phyloP scores from a whole-genome alignment of 2,888 invertebrate genomes.

The Conops quadrifasciatus region DNA sequence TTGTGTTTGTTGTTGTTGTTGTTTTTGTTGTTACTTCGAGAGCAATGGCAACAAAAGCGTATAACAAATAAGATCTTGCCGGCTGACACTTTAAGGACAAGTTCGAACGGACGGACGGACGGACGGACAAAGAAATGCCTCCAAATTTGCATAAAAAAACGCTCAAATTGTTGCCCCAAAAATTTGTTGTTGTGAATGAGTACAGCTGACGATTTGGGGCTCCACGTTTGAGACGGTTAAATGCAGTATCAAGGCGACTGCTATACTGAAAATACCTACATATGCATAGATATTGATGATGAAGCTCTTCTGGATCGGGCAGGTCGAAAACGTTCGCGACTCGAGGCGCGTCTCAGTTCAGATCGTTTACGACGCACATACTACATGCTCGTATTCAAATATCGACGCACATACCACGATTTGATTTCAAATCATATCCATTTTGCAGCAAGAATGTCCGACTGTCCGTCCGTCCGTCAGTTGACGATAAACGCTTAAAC shows the following conservation, averaged over 20 bases:
- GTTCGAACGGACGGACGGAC: constrained; percentile 23
- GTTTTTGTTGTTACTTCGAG: neutral
- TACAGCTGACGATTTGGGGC: too few species aligned
- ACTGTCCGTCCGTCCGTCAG: neutral
- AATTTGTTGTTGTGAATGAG: neutral
- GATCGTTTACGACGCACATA: neutral
- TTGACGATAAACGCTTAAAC: too few species aligned
- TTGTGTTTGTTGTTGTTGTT: neutral
- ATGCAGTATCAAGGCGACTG: constrained; percentile 16
- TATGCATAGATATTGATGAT: too few species aligned
- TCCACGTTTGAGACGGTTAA: neutral
- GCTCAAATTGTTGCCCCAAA: constrained; percentile 13
- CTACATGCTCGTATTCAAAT: too few species aligned
- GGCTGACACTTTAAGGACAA: constrained; percentile 45
- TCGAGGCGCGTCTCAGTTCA: neutral
- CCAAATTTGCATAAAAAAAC: constrained; percentile 27
- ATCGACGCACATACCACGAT: neutral
- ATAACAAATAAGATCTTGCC: constrained; percentile 41
- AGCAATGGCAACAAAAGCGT: constrained; percentile 31
- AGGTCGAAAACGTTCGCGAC: too few species aligned
- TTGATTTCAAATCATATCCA: neutral
- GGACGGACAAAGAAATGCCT: neutral
- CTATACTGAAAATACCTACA: too few species aligned
- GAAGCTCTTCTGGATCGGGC: too few species aligned
- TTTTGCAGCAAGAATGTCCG: constrained; percentile 9